phyloP scores from a whole-genome alignment of 2,797 vertebrate genomes.

The Phyllotis vaccarum region DNA sequence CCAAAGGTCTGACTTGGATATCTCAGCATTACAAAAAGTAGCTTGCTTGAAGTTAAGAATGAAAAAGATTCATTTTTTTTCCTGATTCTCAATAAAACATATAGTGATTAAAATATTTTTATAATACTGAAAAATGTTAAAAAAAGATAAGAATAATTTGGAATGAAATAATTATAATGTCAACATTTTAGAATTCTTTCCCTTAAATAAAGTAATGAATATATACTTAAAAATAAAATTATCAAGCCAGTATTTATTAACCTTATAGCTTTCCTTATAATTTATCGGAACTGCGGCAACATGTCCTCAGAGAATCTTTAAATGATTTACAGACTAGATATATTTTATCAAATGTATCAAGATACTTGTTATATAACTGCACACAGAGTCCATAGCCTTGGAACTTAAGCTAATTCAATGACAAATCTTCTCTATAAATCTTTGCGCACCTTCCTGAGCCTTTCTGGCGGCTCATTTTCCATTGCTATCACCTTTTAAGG shows the following conservation, averaged over 20 bases:
- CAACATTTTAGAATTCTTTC: slow-evolving; percentile 3
- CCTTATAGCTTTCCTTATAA: not conserved
- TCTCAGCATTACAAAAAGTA: not conserved
- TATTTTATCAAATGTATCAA: not conserved
- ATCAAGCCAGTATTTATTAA: not conserved
- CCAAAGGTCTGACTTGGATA: not conserved
- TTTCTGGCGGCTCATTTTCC: slow-evolving; percentile 31
- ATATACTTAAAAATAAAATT: slow-evolving; percentile 1
- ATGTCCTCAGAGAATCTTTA: not conserved
- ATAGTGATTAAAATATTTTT: slow-evolving; percentile 4
- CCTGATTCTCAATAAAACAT: not conserved
- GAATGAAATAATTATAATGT: slow-evolving; percentile 14
- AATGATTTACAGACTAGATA: not conserved
- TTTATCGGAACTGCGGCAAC: not conserved
- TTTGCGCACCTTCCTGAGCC: not conserved
- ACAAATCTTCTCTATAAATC: not conserved
- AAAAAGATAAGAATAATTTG: slow-evolving; percentile 19
- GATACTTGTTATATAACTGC: not conserved
- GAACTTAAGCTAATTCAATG: slow-evolving; percentile 31
- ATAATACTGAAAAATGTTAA: slow-evolving; percentile 30
- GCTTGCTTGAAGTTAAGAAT: slow-evolving; percentile 24
- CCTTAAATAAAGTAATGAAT: slow-evolving; percentile 2
- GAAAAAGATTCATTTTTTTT: not conserved
- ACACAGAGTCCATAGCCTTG: not conserved
- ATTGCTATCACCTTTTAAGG: not conserved